Percentiles rank a stretch among this genome's conserved stretches.
Evolutionary conservation across 2,888 invertebrate genomes (phyloP).

Genomic region (Strigamia crassipes): DNA sequence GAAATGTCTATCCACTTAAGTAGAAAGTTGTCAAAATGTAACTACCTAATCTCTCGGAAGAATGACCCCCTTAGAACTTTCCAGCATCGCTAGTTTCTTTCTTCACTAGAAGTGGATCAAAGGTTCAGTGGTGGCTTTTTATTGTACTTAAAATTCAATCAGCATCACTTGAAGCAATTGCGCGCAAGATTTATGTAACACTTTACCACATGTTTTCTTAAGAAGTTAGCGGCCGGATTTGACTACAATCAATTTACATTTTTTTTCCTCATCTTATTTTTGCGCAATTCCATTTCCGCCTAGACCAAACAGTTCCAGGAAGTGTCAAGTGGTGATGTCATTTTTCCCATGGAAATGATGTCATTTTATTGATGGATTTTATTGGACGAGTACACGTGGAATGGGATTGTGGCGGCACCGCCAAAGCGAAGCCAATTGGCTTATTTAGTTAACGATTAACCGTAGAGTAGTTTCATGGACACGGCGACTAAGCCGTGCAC

Average conservation of each 20-base stretch:
- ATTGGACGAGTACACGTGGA: not conserved
- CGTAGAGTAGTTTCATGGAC: no score
- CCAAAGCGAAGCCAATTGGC: not conserved
- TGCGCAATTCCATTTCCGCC: conserved; percentile 18
- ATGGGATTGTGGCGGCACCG: not conserved
- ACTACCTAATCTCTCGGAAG: not conserved
- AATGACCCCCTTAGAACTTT: not conserved
- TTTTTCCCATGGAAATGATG: not conserved
- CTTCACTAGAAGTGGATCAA: not conserved
- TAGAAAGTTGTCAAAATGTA: not conserved
- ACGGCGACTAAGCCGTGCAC: no score
- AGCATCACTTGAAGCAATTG: not conserved
- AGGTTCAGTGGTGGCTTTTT: not conserved
- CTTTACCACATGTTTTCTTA: not conserved
- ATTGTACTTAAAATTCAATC: not conserved
- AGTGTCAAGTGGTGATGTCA: not conserved
- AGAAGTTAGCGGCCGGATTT: not conserved
- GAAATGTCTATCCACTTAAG: not conserved
- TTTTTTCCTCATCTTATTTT: not conserved
- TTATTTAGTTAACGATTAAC: no score
- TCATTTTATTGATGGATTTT: not conserved
- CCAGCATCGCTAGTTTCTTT: not conserved
- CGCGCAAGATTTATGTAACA: not conserved
- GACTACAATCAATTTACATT: not conserved
- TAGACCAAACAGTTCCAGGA: not conserved